Conservation (phyloP, 2,113 vertebrate genomes). For the Silurus asotus region DNA sequence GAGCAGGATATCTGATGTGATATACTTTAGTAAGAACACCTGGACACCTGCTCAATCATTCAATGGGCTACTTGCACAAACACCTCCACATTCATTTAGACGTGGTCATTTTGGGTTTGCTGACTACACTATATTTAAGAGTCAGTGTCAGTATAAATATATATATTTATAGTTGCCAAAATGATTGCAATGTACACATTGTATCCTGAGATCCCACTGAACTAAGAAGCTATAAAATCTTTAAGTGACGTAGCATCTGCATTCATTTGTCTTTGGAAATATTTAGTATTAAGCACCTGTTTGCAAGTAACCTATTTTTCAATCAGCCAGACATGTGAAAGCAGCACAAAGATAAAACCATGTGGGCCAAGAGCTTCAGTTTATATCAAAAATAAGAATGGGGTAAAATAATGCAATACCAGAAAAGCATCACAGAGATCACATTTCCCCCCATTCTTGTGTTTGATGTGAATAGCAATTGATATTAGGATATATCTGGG, state of each 20-base stretch:
- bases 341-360: neutral
- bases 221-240: neutral
- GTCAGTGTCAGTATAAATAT: too few species aligned
- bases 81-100: neutral
- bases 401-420: neutral
- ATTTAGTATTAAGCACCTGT: neutral
- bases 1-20: neutral
- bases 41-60: neutral
- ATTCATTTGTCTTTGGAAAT: neutral
- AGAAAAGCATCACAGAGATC: too few species aligned
- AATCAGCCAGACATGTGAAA: neutral
- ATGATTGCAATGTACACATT: neutral
- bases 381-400: neutral
- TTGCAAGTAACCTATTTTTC: neutral
- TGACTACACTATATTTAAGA: neutral
- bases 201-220: conserved; percentile 38
- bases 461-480: too few species aligned
- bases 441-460: too few species aligned
- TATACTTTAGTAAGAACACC: neutral
- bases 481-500: too few species aligned
- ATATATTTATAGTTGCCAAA: neutral
- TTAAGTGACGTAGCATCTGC: neutral
- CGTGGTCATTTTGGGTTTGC: neutral
- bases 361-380: neutral
- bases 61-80: neutral